Evolutionary conservation across 2,113 vertebrate genomes (phyloP).

Genomic region (Baryphthengus martii): DNA sequence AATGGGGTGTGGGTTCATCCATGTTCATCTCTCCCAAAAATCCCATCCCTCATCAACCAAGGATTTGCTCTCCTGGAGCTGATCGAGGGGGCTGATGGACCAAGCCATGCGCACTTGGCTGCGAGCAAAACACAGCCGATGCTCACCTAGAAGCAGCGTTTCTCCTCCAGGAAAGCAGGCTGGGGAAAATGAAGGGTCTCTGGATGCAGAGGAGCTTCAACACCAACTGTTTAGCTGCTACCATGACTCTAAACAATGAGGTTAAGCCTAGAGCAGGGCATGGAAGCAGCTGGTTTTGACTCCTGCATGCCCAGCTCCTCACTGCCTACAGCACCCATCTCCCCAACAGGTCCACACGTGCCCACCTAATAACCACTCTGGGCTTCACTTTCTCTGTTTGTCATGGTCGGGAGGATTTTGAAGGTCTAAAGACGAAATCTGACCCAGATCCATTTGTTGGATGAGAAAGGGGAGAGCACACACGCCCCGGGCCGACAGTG

Average conservation of each 20-base stretch:
- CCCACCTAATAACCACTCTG: neutral
- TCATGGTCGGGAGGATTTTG: neutral
- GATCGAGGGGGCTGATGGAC: fast-evolving
- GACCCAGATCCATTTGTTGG: neutral
- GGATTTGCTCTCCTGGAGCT: neutral
- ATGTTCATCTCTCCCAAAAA: neutral
- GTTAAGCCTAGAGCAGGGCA: neutral
- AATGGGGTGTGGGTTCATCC: neutral
- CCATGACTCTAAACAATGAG: neutral
- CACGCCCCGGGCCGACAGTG: neutral
- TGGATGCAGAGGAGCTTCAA: neutral
- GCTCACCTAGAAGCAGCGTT: neutral
- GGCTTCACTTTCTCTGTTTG: neutral
- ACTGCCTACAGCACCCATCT: neutral
- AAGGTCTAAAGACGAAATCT: neutral
- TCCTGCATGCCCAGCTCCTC: neutral
- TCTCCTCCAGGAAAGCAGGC: neutral
- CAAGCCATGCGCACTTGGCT: fast-evolving
- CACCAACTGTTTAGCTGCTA: neutral
- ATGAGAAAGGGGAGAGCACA: neutral
- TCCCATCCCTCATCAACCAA: neutral
- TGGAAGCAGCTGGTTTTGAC: neutral
- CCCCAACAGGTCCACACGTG: neutral
- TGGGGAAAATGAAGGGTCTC: neutral
- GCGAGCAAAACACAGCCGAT: fast-evolving